Conservation (phyloP, 2,113 vertebrate species). For the Bufo gargarizans region DNA sequence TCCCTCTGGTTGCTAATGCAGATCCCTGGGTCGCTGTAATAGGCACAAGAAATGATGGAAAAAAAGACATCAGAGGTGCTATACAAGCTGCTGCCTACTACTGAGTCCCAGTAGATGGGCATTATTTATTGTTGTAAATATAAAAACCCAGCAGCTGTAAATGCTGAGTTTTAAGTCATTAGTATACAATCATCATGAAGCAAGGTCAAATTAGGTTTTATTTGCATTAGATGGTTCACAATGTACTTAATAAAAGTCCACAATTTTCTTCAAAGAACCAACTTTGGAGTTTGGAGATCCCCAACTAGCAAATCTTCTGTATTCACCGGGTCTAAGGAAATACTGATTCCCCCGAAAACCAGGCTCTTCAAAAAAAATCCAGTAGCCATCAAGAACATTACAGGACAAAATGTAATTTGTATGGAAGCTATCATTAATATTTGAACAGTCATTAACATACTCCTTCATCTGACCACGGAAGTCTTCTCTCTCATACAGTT, state of each 20-base stretch:
- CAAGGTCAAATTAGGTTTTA: not conserved
- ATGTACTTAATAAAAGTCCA: slow-evolving; percentile 29
- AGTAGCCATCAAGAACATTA: slow-evolving; percentile 78
- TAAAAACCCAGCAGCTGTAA: too few relatives aligned
- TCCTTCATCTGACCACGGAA: slow-evolving; percentile 79
- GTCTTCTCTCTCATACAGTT: slow-evolving; percentile 77
- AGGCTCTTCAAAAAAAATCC: slow-evolving; percentile 81
- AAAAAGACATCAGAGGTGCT: too few relatives aligned
- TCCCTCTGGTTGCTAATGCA: too few relatives aligned
- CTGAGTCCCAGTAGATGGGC: too few relatives aligned
- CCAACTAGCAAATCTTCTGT: slow-evolving; percentile 78
- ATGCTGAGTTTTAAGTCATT: too few relatives aligned
- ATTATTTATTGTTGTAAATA: too few relatives aligned
- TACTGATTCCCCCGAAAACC: slow-evolving; percentile 76
- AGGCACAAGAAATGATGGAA: too few relatives aligned
- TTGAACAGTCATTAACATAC: slow-evolving; percentile 76
- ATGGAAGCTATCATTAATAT: slow-evolving; percentile 76
- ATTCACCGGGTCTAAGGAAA: slow-evolving; percentile 77
- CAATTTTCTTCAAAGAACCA: slow-evolving; percentile 43
- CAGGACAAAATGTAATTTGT: slow-evolving; percentile 77
- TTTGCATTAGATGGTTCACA: not conserved
- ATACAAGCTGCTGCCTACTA: too few relatives aligned
- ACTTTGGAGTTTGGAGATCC: slow-evolving; percentile 70
- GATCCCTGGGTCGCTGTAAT: too few relatives aligned
- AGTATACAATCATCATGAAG: too few relatives aligned